Evolutionary conservation across 2,797 vertebrate genomes (phyloP).

Genomic region (Ibycter americanus): DNA sequence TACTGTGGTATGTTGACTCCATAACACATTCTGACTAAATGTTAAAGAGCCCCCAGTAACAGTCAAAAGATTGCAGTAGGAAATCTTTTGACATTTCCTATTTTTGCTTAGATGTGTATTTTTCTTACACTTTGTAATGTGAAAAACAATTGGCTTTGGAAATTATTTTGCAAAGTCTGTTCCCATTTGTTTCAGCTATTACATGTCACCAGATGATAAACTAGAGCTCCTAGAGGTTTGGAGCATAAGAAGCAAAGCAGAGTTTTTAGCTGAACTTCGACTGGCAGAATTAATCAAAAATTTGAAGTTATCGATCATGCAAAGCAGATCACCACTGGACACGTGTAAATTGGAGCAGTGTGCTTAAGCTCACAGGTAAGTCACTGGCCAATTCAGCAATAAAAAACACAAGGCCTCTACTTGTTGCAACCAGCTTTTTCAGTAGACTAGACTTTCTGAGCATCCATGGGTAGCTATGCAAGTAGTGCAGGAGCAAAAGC

Average conservation of each 20-base stretch:
- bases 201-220: not conserved
- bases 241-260: not conserved
- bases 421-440: not conserved
- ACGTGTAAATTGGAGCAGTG: fast-evolving
- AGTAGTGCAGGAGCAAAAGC: not conserved
- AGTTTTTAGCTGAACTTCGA: not conserved
- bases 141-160: not conserved
- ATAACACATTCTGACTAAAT: not conserved
- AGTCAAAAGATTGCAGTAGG: not conserved
- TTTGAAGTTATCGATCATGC: not conserved
- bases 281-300: not conserved
- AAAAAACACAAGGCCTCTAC: not conserved
- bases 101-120: not conserved
- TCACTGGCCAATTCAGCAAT: not conserved
- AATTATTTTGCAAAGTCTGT: not conserved
- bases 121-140: not conserved
- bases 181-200: not conserved
- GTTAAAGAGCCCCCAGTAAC: not conserved
- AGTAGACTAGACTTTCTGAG: not conserved
- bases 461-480: not conserved
- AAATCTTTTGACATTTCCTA: not conserved
- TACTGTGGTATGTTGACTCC: not conserved
- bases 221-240: not conserved
- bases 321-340: not conserved
- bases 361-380: not conserved